A percentile compares a stretch with the other conserved stretches of the same genome.
Evolutionary conservation across 92 coral and sea anemone genomes (phyloP).

Genomic region (Epizoanthus scotinus): DNA sequence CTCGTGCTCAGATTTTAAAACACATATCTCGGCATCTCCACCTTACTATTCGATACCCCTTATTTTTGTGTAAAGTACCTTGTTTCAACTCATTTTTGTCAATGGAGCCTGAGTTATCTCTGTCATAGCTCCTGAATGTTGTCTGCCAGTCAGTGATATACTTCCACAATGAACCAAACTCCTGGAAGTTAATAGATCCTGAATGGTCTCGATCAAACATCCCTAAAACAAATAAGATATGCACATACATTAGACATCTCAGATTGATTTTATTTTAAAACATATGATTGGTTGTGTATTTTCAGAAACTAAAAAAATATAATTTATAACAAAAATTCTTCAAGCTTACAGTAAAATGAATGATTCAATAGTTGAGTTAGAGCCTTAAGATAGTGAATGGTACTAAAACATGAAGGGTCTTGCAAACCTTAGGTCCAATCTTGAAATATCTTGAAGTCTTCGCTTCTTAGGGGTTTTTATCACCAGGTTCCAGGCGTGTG

Average conservation of each 20-base stretch:
- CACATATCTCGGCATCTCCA: too few species aligned
- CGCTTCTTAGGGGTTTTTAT: too few species aligned
- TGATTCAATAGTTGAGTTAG: too few species aligned
- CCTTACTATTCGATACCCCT: too few species aligned
- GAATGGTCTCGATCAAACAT: conserved; percentile 96
- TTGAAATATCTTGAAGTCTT: too few species aligned
- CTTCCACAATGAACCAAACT: conserved; percentile 90
- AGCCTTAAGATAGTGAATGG: too few species aligned
- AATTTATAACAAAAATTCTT: not conserved
- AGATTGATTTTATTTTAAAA: not conserved
- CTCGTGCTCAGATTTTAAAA: too few species aligned
- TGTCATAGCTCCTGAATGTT: conserved; percentile 90
- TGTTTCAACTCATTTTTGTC: conserved; percentile 88
- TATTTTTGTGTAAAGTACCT: conserved; percentile 61
- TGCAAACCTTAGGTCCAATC: too few species aligned
- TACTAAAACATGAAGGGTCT: too few species aligned
- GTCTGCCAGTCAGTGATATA: conserved; percentile 97
- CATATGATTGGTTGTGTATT: not conserved
- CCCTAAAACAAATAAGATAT: conserved; percentile 50
- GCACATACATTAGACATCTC: not conserved
- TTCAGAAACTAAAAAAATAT: not conserved
- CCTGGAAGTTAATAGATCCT: conserved; percentile 94
- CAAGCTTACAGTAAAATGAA: not conserved
- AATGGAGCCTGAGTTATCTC: conserved; percentile 92
- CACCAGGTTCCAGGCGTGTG: too few species aligned